Evolutionary conservation across 2,113 vertebrate species (phyloP).

Genomic region (Stigmatopora nigra): DNA sequence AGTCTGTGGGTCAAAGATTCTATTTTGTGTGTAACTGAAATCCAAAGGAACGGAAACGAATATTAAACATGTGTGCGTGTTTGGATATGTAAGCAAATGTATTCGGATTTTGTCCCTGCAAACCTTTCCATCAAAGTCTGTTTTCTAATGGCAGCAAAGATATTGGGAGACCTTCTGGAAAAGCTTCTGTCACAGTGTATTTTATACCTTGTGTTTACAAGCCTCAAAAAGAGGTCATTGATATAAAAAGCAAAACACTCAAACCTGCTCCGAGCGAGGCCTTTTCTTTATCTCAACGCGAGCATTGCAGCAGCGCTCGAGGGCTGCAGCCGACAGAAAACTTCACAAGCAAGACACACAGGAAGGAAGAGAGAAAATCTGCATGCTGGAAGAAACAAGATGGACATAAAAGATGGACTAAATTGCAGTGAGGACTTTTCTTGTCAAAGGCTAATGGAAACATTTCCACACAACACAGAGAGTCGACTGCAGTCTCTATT

Average conservation of each 20-base stretch:
- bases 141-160: slow-evolving; percentile 50
- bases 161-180: slow-evolving; percentile 41
- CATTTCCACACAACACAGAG: slow-evolving; percentile 71
- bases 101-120: slow-evolving; percentile 48
- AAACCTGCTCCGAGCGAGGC: slow-evolving; percentile 62
- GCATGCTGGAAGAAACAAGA: slow-evolving; percentile 76
- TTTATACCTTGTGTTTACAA: slow-evolving; percentile 67
- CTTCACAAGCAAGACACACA: slow-evolving; percentile 42
- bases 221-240: slow-evolving; percentile 63
- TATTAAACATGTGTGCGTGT: no score
- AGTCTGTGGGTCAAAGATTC: slow-evolving; percentile 56
- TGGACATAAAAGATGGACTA: slow-evolving; percentile 75
- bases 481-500: slow-evolving; percentile 67
- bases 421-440: slow-evolving; percentile 73
- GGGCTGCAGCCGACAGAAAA: slow-evolving; percentile 53
- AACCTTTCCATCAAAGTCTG: slow-evolving; percentile 53
- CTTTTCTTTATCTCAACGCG: slow-evolving; percentile 63
- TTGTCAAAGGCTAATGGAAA: slow-evolving; percentile 77
- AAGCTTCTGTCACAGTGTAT: slow-evolving; percentile 53
- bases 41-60: slow-evolving; percentile 40
- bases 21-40: slow-evolving; percentile 65
- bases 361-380: slow-evolving; percentile 66
- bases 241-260: slow-evolving; percentile 67
- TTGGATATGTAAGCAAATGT: slow-evolving; percentile 36
- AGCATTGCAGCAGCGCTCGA: slow-evolving; percentile 65